Base-by-base conservation (phyloP, 2,797 vertebrate species). In the Gymnopithys bicolor region DNA sequence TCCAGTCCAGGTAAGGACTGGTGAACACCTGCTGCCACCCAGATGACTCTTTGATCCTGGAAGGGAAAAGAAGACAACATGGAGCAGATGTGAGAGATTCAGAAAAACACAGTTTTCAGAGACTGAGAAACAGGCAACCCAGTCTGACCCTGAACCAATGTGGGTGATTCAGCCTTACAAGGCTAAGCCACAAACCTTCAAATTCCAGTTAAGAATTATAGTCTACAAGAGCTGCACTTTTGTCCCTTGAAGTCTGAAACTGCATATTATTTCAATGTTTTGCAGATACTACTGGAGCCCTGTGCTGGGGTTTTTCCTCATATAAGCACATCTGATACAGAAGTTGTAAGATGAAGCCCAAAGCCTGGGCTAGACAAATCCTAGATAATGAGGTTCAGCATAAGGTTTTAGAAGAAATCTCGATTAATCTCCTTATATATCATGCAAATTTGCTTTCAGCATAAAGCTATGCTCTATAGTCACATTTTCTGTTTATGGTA, bases 1-100 rank as follows among this genome's bases (percentile, higher is more conserved):
- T 98, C 98, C 99, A 99, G 82, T 99, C 98, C 84, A 99, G 97
- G 62, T 99, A 99, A 1, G 99, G 99, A 84, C 99, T 99, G 1
- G 99, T 99, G 95, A 99, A 99, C 89, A 99, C 99, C 87, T 99
- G 99, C 95, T 99, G 99, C 99, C 99, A 99, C 28, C 99, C 99
- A 43, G 99, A 99, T 3, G 99, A 99, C 89, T 99, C 99, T 92
- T 99, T 99, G 97, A 99, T 99, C 97, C 99, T 99, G 92, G 33
- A 83, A 87, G 43, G 6, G 33, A 52, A 68, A 85, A 85, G n/a
- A 39, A 81, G 5, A 43, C 7, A 91, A 75, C 19, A 45, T 24
- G 15, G 4, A 76, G 23, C 37, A 91, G 21, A 83, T 2, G 9
- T 87, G 22, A 95, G 62, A 68, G 13, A 55, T 52, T 58, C 41